phyloP scores from a whole-genome alignment of 2,888 invertebrate species.

The Apodemia mormo region DNA sequence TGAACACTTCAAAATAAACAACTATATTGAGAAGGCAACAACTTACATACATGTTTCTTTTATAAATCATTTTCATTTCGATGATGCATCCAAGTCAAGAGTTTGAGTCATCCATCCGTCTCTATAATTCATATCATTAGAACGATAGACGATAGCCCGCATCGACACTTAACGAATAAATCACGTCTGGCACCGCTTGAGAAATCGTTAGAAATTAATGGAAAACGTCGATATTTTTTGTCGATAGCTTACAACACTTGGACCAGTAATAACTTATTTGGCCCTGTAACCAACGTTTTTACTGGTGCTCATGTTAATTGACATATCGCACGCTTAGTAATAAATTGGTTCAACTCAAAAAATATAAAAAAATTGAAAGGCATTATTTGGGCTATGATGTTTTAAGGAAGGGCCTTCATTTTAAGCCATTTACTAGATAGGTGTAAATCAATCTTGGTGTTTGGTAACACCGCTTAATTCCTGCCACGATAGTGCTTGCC shows the following conservation, averaged over 20 bases:
- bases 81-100: neutral
- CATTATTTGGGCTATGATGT: no score
- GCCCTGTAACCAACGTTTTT: neutral
- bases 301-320: neutral
- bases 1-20: no score
- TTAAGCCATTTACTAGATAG: no score
- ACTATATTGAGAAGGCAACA: no score
- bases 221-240: conserved; percentile 11
- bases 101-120: neutral
- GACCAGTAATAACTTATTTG: neutral
- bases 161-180: conserved; percentile 11
- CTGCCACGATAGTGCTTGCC: no score
- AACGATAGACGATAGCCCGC: conserved; percentile 2
- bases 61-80: neutral
- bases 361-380: no score
- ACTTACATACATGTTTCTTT: neutral
- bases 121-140: conserved; percentile 5
- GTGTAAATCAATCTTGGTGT: no score
- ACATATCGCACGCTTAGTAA: no score
- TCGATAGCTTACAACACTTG: conserved; percentile 2
- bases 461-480: no score
- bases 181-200: neutral
- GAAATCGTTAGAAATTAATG: conserved; percentile 16
- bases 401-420: no score
- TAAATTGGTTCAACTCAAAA: no score